Evolutionary conservation across 2,797 vertebrate genomes (phyloP), one percentile per base, ranked within the genome.

Genomic region (Pampus argenteus): DNA sequence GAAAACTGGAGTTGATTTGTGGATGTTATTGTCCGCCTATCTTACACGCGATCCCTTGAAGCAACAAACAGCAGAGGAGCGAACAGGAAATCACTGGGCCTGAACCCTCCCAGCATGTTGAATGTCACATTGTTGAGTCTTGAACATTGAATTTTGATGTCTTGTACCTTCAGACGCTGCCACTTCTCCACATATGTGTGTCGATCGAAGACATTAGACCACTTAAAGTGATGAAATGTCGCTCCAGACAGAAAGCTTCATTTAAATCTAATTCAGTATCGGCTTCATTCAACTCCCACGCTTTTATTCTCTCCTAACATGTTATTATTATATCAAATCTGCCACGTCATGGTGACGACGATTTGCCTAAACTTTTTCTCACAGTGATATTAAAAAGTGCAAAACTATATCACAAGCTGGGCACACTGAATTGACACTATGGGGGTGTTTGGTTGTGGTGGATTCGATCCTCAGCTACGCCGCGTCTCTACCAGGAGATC

Each of bases 401-500:
- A 57, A 55, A 45, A 13, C 17, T 5, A 14, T 25, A 0, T 0
- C 31, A 55, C 14, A 5, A 36, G 10, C 2, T 40, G 29, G 47
- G 6, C 1, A 2, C 5, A 17, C n/a, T 13, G 15, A 31, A 17
- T 8, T 54, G 8, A 62, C 22, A 40, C 31, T 42, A 4, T 26
- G 25, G 15, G 18, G 15, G 48, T 29, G 36, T 49, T 49, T 47
- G 56, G 17, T 50, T 52, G 28, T 26, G 67, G 31, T 50, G 40
- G 29, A 26, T 74, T 55, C 8, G 4, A 62, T 58, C 78, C 7
- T 5, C 92, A 99, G 98, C 98, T 17, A 91, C 90, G 0, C 98
- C 97, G 0, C 79, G 55, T 38, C 93, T 99, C 57, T 99, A 99
- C 74, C 98, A 99, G 94, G 96, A 99, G 87, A 96, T 99, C 84